Percentiles rank a stretch among this genome's conserved stretches.
Evolutionary conservation across 2,888 invertebrate genomes (phyloP).

Genomic region (Acanthosepion esculentum): DNA sequence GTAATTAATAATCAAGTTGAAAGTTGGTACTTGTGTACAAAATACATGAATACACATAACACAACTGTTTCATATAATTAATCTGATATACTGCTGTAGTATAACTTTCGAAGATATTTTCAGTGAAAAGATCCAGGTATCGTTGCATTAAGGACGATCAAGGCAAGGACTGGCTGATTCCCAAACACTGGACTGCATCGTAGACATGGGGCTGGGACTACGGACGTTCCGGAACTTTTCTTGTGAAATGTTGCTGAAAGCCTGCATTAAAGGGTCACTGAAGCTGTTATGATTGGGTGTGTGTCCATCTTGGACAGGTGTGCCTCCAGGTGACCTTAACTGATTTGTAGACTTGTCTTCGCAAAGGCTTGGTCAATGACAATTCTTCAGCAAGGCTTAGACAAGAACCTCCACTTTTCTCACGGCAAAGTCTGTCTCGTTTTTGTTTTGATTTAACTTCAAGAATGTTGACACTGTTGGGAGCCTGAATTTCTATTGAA

Average conservation of each 20-base stretch:
- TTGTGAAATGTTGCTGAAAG: not conserved
- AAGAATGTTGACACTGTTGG: not conserved
- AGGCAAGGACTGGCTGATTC: not conserved
- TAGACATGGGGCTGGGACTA: not conserved
- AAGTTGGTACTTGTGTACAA: not conserved
- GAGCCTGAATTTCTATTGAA: not conserved
- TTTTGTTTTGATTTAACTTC: not conserved
- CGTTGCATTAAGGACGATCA: not conserved
- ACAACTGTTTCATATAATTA: not conserved
- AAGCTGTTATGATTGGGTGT: not conserved
- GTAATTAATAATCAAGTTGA: no score
- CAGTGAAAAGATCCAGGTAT: no score
- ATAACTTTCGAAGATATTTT: no score
- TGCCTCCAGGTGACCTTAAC: slow-evolving; percentile 41
- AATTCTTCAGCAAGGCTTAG: slow-evolving; percentile 34
- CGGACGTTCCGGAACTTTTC: slow-evolving; percentile 23
- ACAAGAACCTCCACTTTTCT: not conserved
- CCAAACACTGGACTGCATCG: not conserved
- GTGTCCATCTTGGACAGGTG: not conserved
- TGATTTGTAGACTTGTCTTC: slow-evolving; percentile 42
- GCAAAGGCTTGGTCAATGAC: not conserved
- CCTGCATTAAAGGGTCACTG: slow-evolving; percentile 35
- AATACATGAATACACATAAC: not conserved
- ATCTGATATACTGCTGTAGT: not conserved
- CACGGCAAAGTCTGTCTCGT: not conserved